These are phyloP conservation scores for Cephus rjabovi DNA, from an alignment of 2,888 invertebrate genomes.

Conservation along the genomic window DNA sequence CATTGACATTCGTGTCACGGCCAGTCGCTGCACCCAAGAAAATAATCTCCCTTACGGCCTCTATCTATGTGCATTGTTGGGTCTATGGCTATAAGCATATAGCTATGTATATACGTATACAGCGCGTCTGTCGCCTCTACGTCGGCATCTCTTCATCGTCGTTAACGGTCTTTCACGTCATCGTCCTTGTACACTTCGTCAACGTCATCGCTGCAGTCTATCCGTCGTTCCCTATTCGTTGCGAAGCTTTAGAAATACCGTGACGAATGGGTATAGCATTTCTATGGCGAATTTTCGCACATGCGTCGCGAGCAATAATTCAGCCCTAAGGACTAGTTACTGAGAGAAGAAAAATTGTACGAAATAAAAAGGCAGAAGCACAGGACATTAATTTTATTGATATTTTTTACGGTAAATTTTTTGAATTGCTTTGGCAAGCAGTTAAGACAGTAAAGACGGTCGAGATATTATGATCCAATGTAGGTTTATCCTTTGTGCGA, in stretches of 20 bases:
- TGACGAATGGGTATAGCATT: not conserved
- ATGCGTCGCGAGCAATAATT: not conserved
- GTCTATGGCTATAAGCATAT: not conserved
- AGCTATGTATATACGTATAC: not conserved
- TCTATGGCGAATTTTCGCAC: not conserved
- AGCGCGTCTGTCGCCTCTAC: not conserved
- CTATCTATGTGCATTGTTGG: slow-evolving; percentile 2
- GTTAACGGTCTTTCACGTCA: not conserved
- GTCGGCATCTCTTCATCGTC: not conserved
- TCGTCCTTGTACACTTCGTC: not conserved
- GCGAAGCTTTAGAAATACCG: not conserved
- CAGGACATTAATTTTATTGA: not conserved
- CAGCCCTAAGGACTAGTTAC: not conserved
- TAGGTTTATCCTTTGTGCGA: not conserved
- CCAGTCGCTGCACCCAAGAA: slow-evolving; percentile 54
- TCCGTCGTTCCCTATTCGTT: not conserved
- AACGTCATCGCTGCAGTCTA: not conserved
- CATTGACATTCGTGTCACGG: slow-evolving; percentile 60
- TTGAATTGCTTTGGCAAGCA: not conserved
- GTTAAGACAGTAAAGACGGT: not conserved
- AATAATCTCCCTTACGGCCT: slow-evolving; percentile 26
- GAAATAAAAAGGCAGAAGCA: not conserved
- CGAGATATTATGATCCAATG: not conserved
- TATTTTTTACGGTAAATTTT: not conserved
- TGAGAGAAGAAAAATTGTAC: not conserved